A percentile compares a stretch with the other conserved stretches of the same genome.
phyloP scores from a whole-genome alignment of 2,113 vertebrate species.

The Malaclemys terrapin region DNA sequence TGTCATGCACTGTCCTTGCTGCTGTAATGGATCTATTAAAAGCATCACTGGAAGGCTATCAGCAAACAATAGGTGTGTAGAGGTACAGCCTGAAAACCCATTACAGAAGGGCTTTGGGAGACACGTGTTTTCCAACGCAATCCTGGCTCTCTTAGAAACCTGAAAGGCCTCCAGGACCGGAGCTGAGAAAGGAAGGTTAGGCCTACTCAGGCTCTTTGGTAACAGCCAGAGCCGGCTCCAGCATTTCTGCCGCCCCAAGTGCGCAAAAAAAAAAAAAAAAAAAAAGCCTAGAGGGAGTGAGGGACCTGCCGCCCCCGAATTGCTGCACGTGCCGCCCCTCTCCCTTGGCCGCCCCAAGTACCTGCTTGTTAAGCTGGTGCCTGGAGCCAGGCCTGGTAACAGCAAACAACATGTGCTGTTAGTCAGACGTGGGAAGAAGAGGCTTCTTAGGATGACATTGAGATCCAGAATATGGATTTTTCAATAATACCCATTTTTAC shows the following conservation, averaged over 20 bases:
- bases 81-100: background rate
- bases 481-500: fast-evolving
- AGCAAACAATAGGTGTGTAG: background rate
- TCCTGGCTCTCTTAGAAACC: background rate
- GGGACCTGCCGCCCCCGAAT: too few species aligned
- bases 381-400: too few species aligned
- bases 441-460: background rate
- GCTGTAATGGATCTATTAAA: constrained; percentile 23
- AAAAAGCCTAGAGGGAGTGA: too few species aligned
- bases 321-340: too few species aligned
- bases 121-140: fast-evolving
- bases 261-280: too few species aligned
- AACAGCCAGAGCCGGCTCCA: too few species aligned
- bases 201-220: too few species aligned
- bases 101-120: background rate
- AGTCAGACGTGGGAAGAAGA: background rate
- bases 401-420: background rate
- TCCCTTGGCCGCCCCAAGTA: too few species aligned
- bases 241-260: too few species aligned
- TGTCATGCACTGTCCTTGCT: background rate
- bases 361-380: too few species aligned
- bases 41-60: background rate
- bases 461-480: background rate
- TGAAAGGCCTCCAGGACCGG: background rate
- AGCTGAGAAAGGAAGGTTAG: background rate